Base-by-base conservation (phyloP, 2,888 invertebrate genomes). In the Drosophila bunnanda region DNA sequence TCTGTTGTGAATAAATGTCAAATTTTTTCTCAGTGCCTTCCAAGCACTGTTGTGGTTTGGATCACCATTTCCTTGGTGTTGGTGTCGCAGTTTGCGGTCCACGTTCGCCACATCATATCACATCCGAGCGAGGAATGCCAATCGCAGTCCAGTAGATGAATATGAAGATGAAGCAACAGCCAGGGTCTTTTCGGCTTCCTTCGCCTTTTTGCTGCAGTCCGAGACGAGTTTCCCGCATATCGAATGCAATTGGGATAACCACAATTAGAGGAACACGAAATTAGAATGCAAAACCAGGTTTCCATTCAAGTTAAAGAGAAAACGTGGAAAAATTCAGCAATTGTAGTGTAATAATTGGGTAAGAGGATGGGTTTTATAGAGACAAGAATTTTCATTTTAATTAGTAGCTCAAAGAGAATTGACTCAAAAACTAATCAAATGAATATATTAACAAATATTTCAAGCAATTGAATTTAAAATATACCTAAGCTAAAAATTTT, bases 241-340 rank as follows among this genome's bases (percentile, higher is more conserved):
- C 57, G 53, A 69, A 69, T 58, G 69, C 59, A 62, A 64, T 52
- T 65, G 52, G 58, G 69, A 79, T 61, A 69, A 65, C 68, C 82
- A 79, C 82, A 88, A 88, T 82, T 82, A 82, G 79, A 64, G 57
- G 50, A 78, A 74, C 85, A 85, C 55, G 77, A 54, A 73, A 72
- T 72, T 67, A 53, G 59, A 61, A 78, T 74, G 75, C 44, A 34
- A 44, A 53, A 56, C 36, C 62, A 50, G 59, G 46, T 53, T 59
- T 17, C 60, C n/a, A 41, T 30, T 53, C 20, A 20, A 32, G 32
- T 20, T 50, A 20, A 50, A 22, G 32, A 15, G 32, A 10, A 20
- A 50, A 20, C 50, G 32, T 50, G 50, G 1, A 50, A 32, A 32
- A 10, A 50, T 50, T 32, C 15, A 32, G 32, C 15, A 32, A 50